Percentiles rank a stretch among this genome's conserved stretches.
These are phyloP conservation scores for Drosophila niveifrons DNA, from an alignment of 2,888 invertebrate species.

Conservation along the genomic window DNA sequence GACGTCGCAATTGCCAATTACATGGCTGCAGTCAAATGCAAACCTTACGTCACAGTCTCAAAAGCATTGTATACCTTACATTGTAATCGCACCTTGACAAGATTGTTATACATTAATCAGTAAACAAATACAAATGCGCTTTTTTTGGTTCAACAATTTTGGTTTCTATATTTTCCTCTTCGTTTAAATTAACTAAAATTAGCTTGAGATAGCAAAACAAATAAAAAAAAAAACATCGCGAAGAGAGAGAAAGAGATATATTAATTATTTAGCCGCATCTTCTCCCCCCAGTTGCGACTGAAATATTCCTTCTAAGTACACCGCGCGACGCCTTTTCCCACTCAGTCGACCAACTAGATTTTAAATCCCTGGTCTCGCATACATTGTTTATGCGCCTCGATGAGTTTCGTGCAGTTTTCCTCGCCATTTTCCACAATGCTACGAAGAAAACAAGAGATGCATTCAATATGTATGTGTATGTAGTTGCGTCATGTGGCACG, in stretches of 20 bases:
- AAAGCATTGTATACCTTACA: background rate
- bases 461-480: background rate
- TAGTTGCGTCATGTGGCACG: conserved; percentile 21
- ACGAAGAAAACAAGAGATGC: conserved; percentile 76
- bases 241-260: background rate
- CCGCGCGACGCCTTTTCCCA: background rate
- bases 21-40: background rate
- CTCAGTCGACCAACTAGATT: conserved; percentile 87
- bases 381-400: conserved; percentile 98
- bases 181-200: conserved; percentile 69
- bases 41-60: background rate
- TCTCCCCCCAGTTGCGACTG: too few species aligned
- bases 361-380: conserved; percentile 98
- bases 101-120: background rate
- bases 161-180: conserved; percentile 35
- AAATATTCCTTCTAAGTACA: conserved; percentile 4
- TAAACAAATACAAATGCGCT: background rate
- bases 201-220: conserved; percentile 60
- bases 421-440: conserved; percentile 97
- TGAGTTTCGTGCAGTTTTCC: conserved; percentile 94
- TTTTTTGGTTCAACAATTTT: conserved; percentile 36
- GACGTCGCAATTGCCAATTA: too few species aligned
- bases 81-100: background rate
- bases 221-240: conserved; percentile 16
- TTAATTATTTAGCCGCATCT: background rate